Evolutionary conservation across 1,140 invertebrate species (phyloP).

Genomic region (Aphidius gifuensis): DNA sequence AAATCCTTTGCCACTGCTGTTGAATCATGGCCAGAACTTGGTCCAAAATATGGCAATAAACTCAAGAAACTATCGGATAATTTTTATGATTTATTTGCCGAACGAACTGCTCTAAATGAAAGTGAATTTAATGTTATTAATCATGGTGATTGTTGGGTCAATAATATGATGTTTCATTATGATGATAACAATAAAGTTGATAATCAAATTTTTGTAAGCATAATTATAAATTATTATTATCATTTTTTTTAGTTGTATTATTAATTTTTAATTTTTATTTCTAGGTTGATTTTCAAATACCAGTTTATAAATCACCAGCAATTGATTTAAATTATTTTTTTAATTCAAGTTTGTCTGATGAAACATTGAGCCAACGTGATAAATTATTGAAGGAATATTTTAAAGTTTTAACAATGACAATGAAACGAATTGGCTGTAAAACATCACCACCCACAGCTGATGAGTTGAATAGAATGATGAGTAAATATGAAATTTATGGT

Average conservation of each 20-base stretch:
- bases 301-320: constrained; percentile 49
- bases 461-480: constrained; percentile 40
- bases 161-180: constrained; percentile 66
- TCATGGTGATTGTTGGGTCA: constrained; percentile 67
- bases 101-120: constrained; percentile 36
- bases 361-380: constrained; percentile 41
- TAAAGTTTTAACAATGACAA: constrained; percentile 35
- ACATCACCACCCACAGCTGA: constrained; percentile 47
- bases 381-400: constrained; percentile 49
- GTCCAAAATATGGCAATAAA: constrained; percentile 49
- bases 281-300: constrained; percentile 59
- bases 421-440: constrained; percentile 45
- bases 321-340: constrained; percentile 58
- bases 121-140: constrained; percentile 60
- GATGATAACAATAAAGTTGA: constrained; percentile 48
- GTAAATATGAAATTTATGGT: constrained; percentile 36
- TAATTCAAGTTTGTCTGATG: constrained; percentile 44
- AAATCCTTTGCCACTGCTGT: constrained; percentile 35
- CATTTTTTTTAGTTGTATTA: background rate
- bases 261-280: constrained; percentile 25
- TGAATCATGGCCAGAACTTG: constrained; percentile 44
- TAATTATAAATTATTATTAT: constrained; percentile 14
- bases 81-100: constrained; percentile 34
- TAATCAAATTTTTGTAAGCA: constrained; percentile 58
- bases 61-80: constrained; percentile 41